Percentiles rank a stretch among this genome's conserved stretches.
phyloP scores from a whole-genome alignment of 1,140 invertebrate species.

The Myzus persicae region DNA sequence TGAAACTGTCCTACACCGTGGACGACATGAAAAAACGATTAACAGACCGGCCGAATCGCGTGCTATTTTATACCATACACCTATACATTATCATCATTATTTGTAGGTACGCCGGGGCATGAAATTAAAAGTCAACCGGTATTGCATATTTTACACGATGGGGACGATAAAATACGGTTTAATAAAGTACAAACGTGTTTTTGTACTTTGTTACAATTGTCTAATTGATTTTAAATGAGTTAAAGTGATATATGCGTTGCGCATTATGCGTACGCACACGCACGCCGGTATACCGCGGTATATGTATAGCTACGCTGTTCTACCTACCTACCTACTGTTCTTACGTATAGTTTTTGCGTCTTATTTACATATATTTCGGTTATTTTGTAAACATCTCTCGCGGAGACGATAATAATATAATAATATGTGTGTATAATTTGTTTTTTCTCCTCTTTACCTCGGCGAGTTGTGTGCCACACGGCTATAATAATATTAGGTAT shows the following conservation, averaged over 20 bases:
- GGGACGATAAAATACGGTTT: constrained; percentile 27
- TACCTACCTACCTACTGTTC: background rate
- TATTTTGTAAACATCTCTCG: background rate
- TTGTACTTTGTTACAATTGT: background rate
- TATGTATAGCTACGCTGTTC: background rate
- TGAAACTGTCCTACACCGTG: constrained; percentile 12
- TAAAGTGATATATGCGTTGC: constrained; percentile 3
- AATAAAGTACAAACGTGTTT: constrained; percentile 20
- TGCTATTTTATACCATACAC: background rate
- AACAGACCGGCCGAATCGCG: background rate
- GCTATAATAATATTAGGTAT: no score
- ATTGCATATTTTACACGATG: constrained; percentile 19
- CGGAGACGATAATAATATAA: no score
- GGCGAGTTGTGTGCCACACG: background rate
- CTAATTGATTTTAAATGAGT: constrained; percentile 37
- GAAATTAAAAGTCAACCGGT: constrained; percentile 43
- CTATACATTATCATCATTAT: background rate
- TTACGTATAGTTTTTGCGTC: background rate
- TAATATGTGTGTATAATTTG: background rate
- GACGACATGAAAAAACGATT: constrained; percentile 48
- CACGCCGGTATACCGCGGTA: background rate
- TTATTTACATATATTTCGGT: background rate
- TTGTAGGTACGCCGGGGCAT: background rate
- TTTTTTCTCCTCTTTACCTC: background rate
- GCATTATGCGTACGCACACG: background rate